A percentile compares a stretch with the other conserved stretches of the same genome.
These are phyloP conservation scores for Yponomeuta sedellus DNA, from an alignment of 2,888 invertebrate genomes.

Conservation along the genomic window DNA sequence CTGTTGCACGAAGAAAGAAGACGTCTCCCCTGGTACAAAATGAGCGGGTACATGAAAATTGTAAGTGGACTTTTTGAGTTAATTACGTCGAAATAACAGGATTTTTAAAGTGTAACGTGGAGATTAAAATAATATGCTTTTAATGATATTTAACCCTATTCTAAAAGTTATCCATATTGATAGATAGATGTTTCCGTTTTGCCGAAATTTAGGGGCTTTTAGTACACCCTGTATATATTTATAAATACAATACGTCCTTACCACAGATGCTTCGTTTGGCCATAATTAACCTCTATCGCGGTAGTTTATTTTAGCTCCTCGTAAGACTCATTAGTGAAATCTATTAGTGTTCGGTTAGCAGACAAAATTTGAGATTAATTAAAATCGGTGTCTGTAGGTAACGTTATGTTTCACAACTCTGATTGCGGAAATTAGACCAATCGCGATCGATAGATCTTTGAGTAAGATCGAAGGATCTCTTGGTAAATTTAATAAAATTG, in stretches of 20 bases:
- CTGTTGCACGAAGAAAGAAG: neutral
- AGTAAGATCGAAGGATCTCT: neutral
- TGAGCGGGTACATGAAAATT: slow-evolving; percentile 52
- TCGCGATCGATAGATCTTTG: neutral
- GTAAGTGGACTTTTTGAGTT: slow-evolving; percentile 42
- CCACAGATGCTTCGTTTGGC: too few species aligned
- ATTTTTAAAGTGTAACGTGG: too few species aligned
- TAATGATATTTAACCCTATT: too few species aligned
- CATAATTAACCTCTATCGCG: too few species aligned
- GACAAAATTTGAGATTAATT: neutral
- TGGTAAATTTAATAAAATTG: neutral
- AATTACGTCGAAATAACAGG: neutral
- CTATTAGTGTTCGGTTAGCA: neutral
- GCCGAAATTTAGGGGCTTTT: too few species aligned
- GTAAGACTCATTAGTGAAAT: neutral
- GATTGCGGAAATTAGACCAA: neutral
- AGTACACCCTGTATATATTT: too few species aligned
- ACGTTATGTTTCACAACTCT: neutral
- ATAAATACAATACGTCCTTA: too few species aligned
- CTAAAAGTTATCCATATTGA: too few species aligned
- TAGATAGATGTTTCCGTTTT: too few species aligned
- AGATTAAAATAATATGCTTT: too few species aligned
- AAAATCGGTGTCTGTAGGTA: neutral
- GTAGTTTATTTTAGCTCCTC: too few species aligned
- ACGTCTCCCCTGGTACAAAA: slow-evolving; percentile 39